Evolutionary conservation across 2,797 vertebrate genomes (phyloP), one percentile per base, ranked within the genome.

Genomic region (Pseudomugil gertrudae): DNA sequence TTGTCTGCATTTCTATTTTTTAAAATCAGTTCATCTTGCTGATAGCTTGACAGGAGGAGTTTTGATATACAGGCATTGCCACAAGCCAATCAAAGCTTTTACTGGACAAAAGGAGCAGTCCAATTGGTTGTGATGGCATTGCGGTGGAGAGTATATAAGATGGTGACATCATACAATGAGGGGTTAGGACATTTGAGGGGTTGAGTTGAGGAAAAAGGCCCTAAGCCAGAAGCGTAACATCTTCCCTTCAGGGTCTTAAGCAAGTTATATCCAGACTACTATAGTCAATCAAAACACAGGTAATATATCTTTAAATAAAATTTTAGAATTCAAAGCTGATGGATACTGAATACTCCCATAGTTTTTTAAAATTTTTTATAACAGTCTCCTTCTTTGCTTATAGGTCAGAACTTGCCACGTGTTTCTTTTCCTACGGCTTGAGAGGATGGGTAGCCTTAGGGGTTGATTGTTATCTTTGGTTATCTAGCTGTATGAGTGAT

Each of bases 401-500:
- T 76, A 95, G 93, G 86, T 85, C 79, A 81, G 67, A 81, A 40
- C 78, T 66, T 65, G 83, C 73, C 58, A 78, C 53, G 77, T 82
- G 81, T 65, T 66, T n/a, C 76, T 76, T 66, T 47, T 47, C 63
- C 65, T 54, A 65, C 69, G 54, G 78, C 72, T 68, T 66, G 73
- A 91, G 88, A 88, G 81, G 72, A 85, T 82, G 88, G 91, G 91
- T 80, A 81, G 93, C 91, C 89, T 88, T 84, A 91, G 94, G 95
- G 95, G 95, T 96, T 96, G 94, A 90, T 92, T 96, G 95, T 95
- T 96, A 95, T 96, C 95, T 96, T 96, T 96, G 95, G 95, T 96
- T 96, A 96, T 96, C 95, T 96, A 96, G 95, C 95, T 96, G 95
- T 97, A 97, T 97, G 96, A 97, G 96, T 97, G 92, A 85, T 87